Evolutionary conservation across 2,113 vertebrate genomes (phyloP).

Genomic region (Tragelaphus imberbis): DNA sequence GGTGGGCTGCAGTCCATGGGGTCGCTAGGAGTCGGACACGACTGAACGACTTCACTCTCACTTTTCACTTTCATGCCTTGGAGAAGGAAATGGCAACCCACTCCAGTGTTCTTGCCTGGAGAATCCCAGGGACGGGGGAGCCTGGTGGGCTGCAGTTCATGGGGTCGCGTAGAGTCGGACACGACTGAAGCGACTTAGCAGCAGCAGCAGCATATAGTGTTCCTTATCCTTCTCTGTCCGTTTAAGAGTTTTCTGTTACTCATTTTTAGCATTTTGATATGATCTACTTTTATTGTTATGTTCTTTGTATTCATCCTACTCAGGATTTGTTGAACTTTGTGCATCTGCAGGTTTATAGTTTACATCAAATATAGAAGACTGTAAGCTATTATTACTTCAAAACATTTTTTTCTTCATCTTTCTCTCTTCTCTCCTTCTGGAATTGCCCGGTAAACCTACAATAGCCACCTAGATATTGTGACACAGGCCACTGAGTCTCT

Average conservation of each 20-base stretch:
- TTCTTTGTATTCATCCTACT: neutral
- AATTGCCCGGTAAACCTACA: neutral
- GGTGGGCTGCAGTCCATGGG: no score
- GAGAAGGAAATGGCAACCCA: no score
- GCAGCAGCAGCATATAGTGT: neutral
- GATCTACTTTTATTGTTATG: neutral
- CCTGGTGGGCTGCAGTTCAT: no score
- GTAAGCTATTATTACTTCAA: neutral
- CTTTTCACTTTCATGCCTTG: no score
- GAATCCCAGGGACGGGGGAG: no score
- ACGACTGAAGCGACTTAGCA: no score
- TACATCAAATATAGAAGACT: neutral
- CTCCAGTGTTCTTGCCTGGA: no score
- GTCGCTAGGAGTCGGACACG: no score
- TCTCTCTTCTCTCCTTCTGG: neutral
- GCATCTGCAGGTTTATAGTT: neutral
- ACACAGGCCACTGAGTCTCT: neutral
- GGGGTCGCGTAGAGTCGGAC: no score
- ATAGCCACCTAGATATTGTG: neutral
- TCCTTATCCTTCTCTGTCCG: neutral
- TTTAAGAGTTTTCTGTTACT: neutral
- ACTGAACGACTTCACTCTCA: no score
- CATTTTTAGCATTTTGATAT: neutral
- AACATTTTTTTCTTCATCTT: neutral
- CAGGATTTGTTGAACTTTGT: neutral